phyloP scores from a whole-genome alignment of 2,113 vertebrate species.

The Phasianus colchicus region DNA sequence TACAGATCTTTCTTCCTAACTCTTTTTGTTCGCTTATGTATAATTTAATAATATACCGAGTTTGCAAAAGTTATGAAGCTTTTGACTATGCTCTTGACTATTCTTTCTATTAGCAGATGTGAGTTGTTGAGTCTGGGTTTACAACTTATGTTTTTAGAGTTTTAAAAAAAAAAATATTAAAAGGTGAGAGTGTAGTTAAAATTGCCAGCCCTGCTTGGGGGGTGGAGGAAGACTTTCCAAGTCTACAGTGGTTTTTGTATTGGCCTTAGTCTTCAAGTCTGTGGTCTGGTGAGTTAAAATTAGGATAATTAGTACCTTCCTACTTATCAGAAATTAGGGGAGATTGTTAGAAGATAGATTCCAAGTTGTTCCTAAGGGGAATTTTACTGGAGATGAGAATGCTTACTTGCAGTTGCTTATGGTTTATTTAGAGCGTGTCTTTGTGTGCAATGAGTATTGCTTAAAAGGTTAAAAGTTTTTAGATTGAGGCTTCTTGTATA shows the following conservation, averaged over 20 bases:
- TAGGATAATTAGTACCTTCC: background rate
- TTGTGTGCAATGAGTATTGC: background rate
- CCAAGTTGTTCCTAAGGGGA: background rate
- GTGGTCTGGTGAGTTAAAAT: background rate
- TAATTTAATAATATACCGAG: background rate
- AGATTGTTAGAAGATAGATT: background rate
- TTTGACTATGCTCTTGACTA: background rate
- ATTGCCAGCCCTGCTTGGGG: background rate
- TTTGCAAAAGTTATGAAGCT: background rate
- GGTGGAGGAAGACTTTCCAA: background rate
- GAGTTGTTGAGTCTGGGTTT: background rate
- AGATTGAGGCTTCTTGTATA: background rate
- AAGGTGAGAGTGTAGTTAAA: background rate
- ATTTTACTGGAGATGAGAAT: background rate
- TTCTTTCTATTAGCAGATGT: background rate
- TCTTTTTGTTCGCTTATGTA: background rate
- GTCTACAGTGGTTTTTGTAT: background rate
- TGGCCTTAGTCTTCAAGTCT: background rate
- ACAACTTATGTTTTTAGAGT: background rate
- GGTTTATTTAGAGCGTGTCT: background rate
- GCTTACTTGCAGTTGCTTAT: background rate
- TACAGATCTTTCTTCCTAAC: background rate
- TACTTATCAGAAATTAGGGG: background rate
- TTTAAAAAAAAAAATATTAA: background rate
- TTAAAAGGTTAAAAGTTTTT: background rate